Evolutionary conservation across 2,797 vertebrate genomes (phyloP).

Genomic region (Falco columbarius): DNA sequence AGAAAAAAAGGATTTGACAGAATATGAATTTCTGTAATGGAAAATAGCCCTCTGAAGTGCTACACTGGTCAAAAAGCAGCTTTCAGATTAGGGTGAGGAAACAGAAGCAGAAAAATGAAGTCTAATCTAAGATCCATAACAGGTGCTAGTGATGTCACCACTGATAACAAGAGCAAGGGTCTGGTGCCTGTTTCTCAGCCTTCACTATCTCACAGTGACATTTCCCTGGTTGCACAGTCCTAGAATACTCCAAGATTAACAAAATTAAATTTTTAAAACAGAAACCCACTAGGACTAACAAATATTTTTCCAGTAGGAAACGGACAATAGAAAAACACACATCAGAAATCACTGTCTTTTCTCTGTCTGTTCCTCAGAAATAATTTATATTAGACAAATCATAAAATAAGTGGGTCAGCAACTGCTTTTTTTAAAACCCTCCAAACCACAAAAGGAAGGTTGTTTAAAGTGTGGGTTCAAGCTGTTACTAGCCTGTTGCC

Average conservation of each 20-base stretch:
- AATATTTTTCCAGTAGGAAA: neutral
- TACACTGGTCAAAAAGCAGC: neutral
- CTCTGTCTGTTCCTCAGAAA: neutral
- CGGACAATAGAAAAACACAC: neutral
- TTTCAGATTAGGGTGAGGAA: neutral
- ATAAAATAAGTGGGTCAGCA: neutral
- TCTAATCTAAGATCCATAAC: neutral
- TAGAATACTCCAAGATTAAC: neutral
- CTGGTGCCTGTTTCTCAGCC: neutral
- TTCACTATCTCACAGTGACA: neutral
- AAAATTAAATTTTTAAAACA: neutral
- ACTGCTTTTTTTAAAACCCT: neutral
- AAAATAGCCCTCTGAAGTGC: neutral
- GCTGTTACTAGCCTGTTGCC: slow-evolving; percentile 13
- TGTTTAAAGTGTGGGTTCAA: slow-evolving; percentile 6
- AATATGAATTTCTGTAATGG: neutral
- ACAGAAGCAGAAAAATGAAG: neutral
- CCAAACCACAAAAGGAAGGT: neutral
- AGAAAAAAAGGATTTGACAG: neutral
- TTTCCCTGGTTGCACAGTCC: neutral
- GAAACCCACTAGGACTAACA: neutral
- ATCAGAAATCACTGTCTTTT: neutral
- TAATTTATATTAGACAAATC: neutral
- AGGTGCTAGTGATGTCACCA: neutral
- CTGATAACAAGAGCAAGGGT: neutral